Conservation (phyloP, 2,113 vertebrate genomes). For the Clarias magur region DNA sequence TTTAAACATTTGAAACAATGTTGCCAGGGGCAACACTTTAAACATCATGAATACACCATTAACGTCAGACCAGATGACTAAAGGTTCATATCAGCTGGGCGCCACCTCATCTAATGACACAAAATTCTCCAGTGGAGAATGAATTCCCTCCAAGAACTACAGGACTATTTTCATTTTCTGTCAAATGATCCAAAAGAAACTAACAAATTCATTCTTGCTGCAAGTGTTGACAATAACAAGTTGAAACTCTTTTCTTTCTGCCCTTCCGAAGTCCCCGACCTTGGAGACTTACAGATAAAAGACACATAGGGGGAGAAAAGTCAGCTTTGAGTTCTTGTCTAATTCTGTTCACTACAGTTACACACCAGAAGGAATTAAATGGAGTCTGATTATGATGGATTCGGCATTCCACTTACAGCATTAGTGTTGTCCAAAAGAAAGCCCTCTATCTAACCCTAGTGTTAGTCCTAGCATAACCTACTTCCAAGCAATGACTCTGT, state of each 20-base stretch:
- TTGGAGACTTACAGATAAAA: constrained; percentile 4
- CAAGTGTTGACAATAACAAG: constrained; percentile 9
- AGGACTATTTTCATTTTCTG: neutral
- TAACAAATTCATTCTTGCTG: neutral
- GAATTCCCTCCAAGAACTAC: neutral
- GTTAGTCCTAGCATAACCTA: neutral
- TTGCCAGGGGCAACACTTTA: neutral
- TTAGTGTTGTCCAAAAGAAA: neutral
- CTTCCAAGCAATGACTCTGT: neutral
- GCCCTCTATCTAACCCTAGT: neutral
- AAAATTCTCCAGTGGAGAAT: neutral
- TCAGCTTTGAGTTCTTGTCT: neutral
- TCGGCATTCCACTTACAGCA: neutral
- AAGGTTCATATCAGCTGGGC: neutral
- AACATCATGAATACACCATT: neutral
- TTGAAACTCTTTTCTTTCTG: neutral
- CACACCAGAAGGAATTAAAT: neutral
- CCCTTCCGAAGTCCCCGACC: neutral
- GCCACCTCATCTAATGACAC: neutral
- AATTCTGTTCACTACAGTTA: constrained; percentile 6
- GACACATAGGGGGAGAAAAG: neutral
- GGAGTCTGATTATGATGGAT: neutral
- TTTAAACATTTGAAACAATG: neutral
- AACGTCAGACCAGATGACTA: neutral
- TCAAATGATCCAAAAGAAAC: neutral